A percentile compares a stretch with the other conserved stretches of the same genome.
Conservation (phyloP, 2,888 invertebrate genomes). For the Scaptodrosophila latifasciaeformis region DNA sequence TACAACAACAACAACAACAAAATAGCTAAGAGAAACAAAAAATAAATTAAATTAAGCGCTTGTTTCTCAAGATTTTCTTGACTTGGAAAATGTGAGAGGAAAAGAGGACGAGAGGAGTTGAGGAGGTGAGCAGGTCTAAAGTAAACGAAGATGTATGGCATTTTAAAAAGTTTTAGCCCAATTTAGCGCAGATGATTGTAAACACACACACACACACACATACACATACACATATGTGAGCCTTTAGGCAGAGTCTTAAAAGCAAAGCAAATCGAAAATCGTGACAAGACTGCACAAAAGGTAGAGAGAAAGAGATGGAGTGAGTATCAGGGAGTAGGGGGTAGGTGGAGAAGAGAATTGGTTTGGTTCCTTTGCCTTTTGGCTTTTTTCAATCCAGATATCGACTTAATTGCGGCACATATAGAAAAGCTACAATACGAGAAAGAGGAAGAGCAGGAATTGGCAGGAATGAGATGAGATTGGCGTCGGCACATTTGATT, state of each 20-base stretch:
- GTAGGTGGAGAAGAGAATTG: no score
- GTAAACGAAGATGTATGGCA: slow-evolving; percentile 37
- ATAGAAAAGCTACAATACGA: no score
- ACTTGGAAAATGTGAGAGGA: no score
- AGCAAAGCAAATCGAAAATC: slow-evolving; percentile 62
- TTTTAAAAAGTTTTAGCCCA: slow-evolving; percentile 53
- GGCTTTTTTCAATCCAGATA: slow-evolving; percentile 22
- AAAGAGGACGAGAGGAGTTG: no score
- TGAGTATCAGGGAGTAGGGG: no score
- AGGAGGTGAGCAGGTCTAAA: no score
- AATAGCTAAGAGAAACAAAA: slow-evolving; percentile 46
- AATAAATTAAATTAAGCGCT: slow-evolving; percentile 65
- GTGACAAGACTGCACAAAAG: slow-evolving; percentile 54
- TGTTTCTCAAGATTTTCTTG: slow-evolving; percentile 49
- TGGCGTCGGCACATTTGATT: slow-evolving; percentile 55
- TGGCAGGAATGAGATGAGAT: no score
- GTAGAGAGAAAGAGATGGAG: no score
- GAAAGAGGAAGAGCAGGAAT: no score
- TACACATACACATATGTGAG: not conserved
- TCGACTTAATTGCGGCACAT: slow-evolving; percentile 53
- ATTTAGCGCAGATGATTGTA: slow-evolving; percentile 55
- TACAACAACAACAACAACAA: slow-evolving; percentile 28
- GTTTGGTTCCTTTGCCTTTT: slow-evolving; percentile 15
- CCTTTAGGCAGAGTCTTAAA: slow-evolving; percentile 33
- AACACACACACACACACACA: slow-evolving; percentile 36